These are phyloP conservation scores for Trichacis sp. DNA, from an alignment of 2,888 invertebrate genomes.

Conservation along the genomic window DNA sequence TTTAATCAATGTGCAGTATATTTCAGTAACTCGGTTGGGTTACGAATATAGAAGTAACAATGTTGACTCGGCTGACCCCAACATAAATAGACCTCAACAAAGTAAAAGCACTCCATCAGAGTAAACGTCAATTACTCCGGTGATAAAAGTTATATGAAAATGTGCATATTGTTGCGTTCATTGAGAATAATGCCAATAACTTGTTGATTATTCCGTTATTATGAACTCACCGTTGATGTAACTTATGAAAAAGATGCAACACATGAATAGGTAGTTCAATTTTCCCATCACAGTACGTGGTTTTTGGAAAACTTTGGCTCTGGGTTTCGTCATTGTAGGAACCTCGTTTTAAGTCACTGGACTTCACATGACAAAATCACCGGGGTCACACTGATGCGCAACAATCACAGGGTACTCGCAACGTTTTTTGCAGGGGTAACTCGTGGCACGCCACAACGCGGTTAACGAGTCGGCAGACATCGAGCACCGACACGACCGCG, in stretches of 20 bases:
- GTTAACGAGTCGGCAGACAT: conserved; percentile 15
- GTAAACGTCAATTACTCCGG: too few relatives aligned
- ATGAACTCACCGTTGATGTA: conserved; percentile 40
- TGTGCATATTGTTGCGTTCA: too few relatives aligned
- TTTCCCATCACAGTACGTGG: conserved; percentile 24
- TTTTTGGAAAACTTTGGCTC: not conserved
- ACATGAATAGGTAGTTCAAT: conserved; percentile 18
- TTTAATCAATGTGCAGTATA: too few relatives aligned
- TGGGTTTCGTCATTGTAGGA: not conserved
- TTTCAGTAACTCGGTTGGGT: too few relatives aligned
- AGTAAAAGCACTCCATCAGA: not conserved
- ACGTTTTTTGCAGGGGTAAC: not conserved
- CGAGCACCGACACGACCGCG: conserved; percentile 33
- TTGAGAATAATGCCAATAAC: too few relatives aligned
- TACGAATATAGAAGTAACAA: not conserved
- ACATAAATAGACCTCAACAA: not conserved
- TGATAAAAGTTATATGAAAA: too few relatives aligned
- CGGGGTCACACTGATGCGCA: not conserved
- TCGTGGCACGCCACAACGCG: not conserved
- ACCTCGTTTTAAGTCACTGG: not conserved
- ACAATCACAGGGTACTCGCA: not conserved
- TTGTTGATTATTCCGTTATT: too few relatives aligned
- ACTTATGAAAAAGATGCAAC: conserved; percentile 24
- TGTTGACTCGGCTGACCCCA: not conserved
- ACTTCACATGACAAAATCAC: not conserved